phyloP scores from a whole-genome alignment of 2,113 vertebrate species.

The Notarius quadriscutis region DNA sequence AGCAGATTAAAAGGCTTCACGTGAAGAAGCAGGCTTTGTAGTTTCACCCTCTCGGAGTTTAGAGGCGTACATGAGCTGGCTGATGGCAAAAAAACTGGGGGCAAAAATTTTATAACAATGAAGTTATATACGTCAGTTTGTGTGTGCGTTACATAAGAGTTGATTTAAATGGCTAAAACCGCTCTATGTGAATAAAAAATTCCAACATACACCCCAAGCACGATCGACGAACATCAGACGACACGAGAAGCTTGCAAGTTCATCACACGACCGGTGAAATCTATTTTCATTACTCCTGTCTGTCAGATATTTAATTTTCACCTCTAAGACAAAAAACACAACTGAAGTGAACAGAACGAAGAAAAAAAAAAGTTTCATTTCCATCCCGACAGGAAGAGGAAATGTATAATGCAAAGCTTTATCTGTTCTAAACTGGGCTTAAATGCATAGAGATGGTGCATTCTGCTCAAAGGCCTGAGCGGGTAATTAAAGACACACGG shows the following conservation, averaged over 20 bases:
- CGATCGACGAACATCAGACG: not conserved
- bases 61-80: too few species aligned
- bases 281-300: not conserved
- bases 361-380: not conserved
- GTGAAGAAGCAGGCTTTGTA: too few species aligned
- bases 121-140: too few species aligned
- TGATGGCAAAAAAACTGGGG: too few species aligned
- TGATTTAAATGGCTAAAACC: too few species aligned
- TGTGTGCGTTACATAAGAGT: too few species aligned
- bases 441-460: conserved; percentile 31
- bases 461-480: conserved; percentile 39
- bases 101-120: too few species aligned
- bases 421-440: conserved; percentile 44
- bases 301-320: not conserved
- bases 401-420: not conserved
- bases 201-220: not conserved
- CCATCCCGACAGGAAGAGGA: not conserved
- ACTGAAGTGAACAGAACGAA: not conserved
- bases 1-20: too few species aligned
- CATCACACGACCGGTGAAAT: not conserved
- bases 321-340: not conserved
- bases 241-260: not conserved
- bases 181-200: not conserved
- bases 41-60: too few species aligned
- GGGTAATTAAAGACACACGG: conserved; percentile 52